Evolutionary conservation across 2,888 invertebrate species (phyloP).

Genomic region (Ashinkailepas kermadecensis): DNA sequence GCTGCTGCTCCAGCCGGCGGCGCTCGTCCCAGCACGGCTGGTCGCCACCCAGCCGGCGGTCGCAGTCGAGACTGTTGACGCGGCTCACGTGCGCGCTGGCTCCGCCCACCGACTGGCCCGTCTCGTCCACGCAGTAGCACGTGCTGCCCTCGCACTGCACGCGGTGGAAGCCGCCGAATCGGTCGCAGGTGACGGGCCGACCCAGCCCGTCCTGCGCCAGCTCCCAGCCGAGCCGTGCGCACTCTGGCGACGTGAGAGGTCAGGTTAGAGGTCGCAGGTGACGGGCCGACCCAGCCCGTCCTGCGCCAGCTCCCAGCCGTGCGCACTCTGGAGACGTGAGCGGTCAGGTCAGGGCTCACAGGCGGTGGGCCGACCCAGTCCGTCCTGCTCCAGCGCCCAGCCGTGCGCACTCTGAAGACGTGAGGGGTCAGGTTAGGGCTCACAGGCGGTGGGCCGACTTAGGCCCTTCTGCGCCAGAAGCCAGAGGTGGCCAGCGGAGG

Average conservation of each 20-base stretch:
- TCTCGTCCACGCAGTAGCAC: slow-evolving; percentile 5
- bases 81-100: slow-evolving; percentile 6
- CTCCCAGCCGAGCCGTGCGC: slow-evolving; percentile 16
- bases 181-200: slow-evolving; percentile 24
- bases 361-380: neutral
- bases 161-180: slow-evolving; percentile 29
- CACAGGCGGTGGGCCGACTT: neutral
- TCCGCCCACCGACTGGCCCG: neutral
- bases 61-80: neutral
- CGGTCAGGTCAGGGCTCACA: too few species aligned
- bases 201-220: neutral
- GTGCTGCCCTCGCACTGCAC: slow-evolving; percentile 24
- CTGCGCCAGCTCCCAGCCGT: slow-evolving; percentile 25
- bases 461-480: neutral
- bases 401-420: neutral
- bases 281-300: slow-evolving; percentile 23
- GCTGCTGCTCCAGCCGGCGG: slow-evolving; percentile 15
- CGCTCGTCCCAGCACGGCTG: slow-evolving; percentile 20
- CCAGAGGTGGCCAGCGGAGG: neutral
- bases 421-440: neutral
- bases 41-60: neutral
- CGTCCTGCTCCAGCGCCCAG: neutral
- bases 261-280: too few species aligned
- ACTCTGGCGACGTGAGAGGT: neutral
- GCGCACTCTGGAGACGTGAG: slow-evolving; percentile 26